A percentile compares a stretch with the other conserved stretches of the same genome.
Conservation (phyloP, 1,140 invertebrate species). For the Drosophila saltans region DNA sequence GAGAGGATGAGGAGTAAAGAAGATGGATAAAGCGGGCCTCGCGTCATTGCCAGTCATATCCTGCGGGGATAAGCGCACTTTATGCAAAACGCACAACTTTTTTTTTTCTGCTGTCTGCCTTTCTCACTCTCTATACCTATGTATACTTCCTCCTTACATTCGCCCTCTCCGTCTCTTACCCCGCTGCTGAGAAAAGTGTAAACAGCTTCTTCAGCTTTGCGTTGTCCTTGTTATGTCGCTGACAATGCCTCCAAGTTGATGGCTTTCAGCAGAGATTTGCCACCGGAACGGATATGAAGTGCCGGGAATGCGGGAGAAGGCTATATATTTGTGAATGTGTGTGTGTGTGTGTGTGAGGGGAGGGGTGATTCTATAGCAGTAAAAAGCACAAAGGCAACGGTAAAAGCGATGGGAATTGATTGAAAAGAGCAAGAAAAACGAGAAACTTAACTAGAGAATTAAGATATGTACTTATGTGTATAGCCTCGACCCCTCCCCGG, state of each 20-base stretch:
- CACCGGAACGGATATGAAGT: conserved; percentile 26
- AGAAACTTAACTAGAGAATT: conserved; percentile 62
- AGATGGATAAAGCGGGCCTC: conserved; percentile 39
- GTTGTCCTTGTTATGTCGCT: conserved; percentile 73
- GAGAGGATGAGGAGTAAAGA: background rate
- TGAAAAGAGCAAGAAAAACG: conserved; percentile 59
- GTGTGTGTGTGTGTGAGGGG: conserved; percentile 11
- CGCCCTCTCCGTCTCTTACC: conserved; percentile 4
- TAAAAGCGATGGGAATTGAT: conserved; percentile 78
- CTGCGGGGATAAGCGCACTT: conserved; percentile 78
- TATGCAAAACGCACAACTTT: conserved; percentile 78
- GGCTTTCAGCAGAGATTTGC: conserved; percentile 73
- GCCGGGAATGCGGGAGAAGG: background rate
- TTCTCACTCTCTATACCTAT: background rate
- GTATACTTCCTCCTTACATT: no score
- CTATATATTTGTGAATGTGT: background rate
- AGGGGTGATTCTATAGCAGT: conserved; percentile 25
- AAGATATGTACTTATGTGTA: conserved; percentile 55
- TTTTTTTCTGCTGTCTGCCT: conserved; percentile 49
- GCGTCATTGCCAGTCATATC: conserved; percentile 78
- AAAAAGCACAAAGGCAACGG: conserved; percentile 73
- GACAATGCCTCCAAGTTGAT: conserved; percentile 76
- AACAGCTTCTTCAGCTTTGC: conserved; percentile 62
- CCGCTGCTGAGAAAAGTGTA: conserved; percentile 55
- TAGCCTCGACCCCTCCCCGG: background rate